Evolutionary conservation across 2,113 vertebrate species (phyloP), one percentile per base, ranked within the genome.

Genomic region (Corapipo altera): DNA sequence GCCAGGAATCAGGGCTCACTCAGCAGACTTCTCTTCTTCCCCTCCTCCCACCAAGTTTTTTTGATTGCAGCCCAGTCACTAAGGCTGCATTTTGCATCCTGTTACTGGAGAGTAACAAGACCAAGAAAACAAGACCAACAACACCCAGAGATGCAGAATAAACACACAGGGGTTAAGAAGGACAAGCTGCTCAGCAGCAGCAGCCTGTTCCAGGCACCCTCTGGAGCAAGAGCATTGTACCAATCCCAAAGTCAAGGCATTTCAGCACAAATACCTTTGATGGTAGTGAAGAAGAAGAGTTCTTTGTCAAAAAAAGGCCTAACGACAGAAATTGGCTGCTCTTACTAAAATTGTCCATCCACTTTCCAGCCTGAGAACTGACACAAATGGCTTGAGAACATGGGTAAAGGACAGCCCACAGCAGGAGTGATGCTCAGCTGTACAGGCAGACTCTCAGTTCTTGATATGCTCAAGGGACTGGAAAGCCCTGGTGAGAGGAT

Each of bases 381-480:
- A 59, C 44, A 54, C 1, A 2, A 11, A 0, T 0, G 0, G 48
- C 59, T 80, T 0, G 0, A 77, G n/a, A 74, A 13, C 1, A 0
- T 1, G 1, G 64, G 37, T 37, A 11, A 20, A 15, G 39, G 43
- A 39, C 12, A 4, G 58, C 71, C 43, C 62, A 8, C 1, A 0
- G 41, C 48, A 77, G 46, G 11, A 0, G 0, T 3, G 39, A 23
- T 19, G 30, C 58, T 73, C 62, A 48, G 64, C 28, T 4, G 1
- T 3, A 33, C 28, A 33, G 92, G 39, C 71, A 76, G 55, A 57
- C 51, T 44, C 79, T 77, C 1, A 1, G 21, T 48, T n/a, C 51
- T 35, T 3, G 3, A n/a, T 26, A 18, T 12, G 14, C 55, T 48
- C 0, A 0, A 71, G 61, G 49, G 19, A 67, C 33, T 46, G 37